A percentile compares a stretch with the other conserved stretches of the same genome.
Evolutionary conservation across 2,797 vertebrate species (phyloP).

Genomic region (Podarcis lilfordi): DNA sequence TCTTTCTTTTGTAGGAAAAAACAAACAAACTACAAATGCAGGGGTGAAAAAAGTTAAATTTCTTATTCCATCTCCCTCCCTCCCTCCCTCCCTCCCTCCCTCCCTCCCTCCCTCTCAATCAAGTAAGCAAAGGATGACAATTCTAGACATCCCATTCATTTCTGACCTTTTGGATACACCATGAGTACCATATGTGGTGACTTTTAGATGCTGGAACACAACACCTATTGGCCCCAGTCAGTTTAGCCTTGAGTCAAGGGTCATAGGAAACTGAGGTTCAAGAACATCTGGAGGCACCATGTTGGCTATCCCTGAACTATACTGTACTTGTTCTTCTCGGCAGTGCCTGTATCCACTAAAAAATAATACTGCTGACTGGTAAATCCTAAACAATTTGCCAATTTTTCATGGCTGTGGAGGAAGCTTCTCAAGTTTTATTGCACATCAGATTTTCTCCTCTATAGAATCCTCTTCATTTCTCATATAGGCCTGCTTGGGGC

Average conservation of each 20-base stretch:
- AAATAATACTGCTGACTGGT: neutral
- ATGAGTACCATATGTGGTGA: too few relatives aligned
- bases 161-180: neutral
- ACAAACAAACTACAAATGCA: neutral
- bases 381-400: neutral
- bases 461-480: constrained; percentile 13
- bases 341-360: neutral
- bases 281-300: too few relatives aligned
- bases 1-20: too few relatives aligned
- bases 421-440: neutral
- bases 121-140: neutral
- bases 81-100: too few relatives aligned
- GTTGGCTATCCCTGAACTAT: too few relatives aligned
- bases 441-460: neutral
- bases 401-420: neutral
- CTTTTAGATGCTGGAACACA: too few relatives aligned
- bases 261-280: too few relatives aligned
- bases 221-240: too few relatives aligned
- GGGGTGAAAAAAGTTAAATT: neutral
- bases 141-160: neutral
- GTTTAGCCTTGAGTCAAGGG: neutral
- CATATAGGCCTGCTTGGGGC: constrained; percentile 6
- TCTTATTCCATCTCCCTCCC: too few relatives aligned
- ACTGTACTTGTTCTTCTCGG: neutral
- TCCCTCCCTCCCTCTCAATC: neutral